A percentile compares a stretch with the other conserved stretches of the same genome.
These are phyloP conservation scores for Drosophila pruinosa DNA, from an alignment of 1,140 invertebrate species.

Conservation along the genomic window DNA sequence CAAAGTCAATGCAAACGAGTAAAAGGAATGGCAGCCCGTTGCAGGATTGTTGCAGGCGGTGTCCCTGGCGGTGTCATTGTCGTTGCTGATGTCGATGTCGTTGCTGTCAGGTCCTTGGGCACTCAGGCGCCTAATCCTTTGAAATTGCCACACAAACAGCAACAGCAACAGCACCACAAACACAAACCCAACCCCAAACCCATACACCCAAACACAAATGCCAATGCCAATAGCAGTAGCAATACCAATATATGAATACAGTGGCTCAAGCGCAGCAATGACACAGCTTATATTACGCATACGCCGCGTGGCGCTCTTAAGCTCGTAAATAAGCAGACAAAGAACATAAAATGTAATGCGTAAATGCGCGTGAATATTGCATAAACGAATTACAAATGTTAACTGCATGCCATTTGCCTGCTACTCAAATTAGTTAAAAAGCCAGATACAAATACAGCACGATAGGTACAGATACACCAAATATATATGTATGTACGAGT, in stretches of 20 bases:
- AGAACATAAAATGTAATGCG: conserved; percentile 66
- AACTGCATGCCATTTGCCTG: conserved; percentile 31
- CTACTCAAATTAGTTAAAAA: conserved; percentile 61
- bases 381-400: conserved; percentile 73
- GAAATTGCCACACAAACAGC: conserved; percentile 58
- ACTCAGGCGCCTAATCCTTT: conserved; percentile 74
- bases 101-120: conserved; percentile 70
- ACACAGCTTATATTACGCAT: conserved; percentile 65
- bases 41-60: conserved; percentile 9
- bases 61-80: conserved; percentile 25
- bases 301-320: conserved; percentile 47
- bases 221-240: conserved; percentile 26
- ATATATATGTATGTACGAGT: too few relatives aligned
- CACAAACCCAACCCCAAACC: background rate
- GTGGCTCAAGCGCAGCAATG: conserved; percentile 18
- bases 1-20: conserved; percentile 62
- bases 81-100: conserved; percentile 30
- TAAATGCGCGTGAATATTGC: conserved; percentile 71
- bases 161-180: background rate
- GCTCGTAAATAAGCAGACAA: conserved; percentile 70
- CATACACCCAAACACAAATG: conserved; percentile 9
- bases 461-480: background rate
- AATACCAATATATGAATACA: conserved; percentile 31
- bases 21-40: background rate
- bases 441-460: conserved; percentile 20